These are phyloP conservation scores for Limnephilus rhombicus DNA, from an alignment of 2,888 invertebrate genomes.

Conservation along the genomic window DNA sequence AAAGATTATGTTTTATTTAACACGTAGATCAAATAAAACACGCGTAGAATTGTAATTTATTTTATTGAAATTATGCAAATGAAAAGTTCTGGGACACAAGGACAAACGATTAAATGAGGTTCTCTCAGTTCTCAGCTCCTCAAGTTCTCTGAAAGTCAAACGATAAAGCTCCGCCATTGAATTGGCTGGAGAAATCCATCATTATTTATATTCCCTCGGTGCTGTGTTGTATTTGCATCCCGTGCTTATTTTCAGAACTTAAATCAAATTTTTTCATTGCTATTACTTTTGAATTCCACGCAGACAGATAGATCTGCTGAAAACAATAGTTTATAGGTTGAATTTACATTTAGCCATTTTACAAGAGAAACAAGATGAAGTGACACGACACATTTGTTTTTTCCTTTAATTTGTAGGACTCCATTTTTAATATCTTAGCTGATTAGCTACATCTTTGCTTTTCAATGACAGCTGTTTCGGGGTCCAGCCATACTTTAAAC, in stretches of 20 bases:
- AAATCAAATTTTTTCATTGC: not conserved
- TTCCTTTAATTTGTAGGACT: no score
- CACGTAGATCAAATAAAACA: constrained; percentile 29
- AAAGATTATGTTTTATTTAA: constrained; percentile 20
- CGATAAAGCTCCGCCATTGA: not conserved
- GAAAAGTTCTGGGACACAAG: constrained; percentile 20
- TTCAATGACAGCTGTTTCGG: not conserved
- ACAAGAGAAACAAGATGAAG: not conserved
- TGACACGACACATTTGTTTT: no score
- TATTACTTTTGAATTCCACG: not conserved
- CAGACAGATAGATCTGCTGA: not conserved
- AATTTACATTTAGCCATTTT: not conserved
- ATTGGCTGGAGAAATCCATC: not conserved
- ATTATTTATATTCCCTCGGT: not conserved
- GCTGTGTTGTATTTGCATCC: not conserved
- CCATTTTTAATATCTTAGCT: no score
- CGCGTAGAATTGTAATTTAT: constrained; percentile 9
- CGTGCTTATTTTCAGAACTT: not conserved
- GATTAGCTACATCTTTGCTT: not conserved
- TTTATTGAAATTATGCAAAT: constrained; percentile 41
- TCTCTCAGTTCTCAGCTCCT: no score
- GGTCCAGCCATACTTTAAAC: not conserved
- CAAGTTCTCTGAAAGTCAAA: constrained; percentile 2
- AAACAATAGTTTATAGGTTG: not conserved
- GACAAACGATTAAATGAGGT: constrained; percentile 24